Base-by-base conservation (phyloP, 2,113 vertebrate genomes). In the Amblyornis subalaris region DNA sequence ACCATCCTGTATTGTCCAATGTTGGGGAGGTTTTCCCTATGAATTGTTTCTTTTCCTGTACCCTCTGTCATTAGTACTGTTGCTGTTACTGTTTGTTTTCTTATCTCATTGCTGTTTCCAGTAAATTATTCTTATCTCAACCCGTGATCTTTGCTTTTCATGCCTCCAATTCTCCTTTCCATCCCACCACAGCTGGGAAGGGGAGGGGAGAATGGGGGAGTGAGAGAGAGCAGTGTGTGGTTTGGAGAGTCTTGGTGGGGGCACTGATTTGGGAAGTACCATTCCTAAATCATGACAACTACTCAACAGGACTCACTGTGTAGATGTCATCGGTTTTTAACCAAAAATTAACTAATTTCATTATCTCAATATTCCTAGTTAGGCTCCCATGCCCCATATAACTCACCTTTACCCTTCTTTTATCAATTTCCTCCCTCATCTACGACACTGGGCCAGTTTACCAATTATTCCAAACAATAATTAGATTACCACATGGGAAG, bases 401-500 rank as follows among this genome's bases (percentile, higher is more conserved):
- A 71, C 45, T 82, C 12, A 89, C 60, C 62, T 89, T 81, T 74
- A 88, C 28, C 53, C 65, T 90, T 89, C 54, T 89, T 61, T 53
- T 64, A 65, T 64, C 58, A 61, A n/a, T 88, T 70, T 66, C 28
- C 17, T 64, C 33, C 31, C 60, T 89, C 38, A 93, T 70, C 47
- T 79, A 58, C 12, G 36, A 81, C 54, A 94, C 28, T 74, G 45
- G 65, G 82, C 44, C 45, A 83, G 44, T 69, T 83, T 57, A 73
- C 45, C 40, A 91, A 75, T 81, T 91, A 94, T 88, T 93, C 64
- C 57, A 85, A 78, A 50, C 4, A 11, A 38, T 51, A 94, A 81
- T 79, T 95, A 78, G 51, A 92, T 90, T 94, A 89, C n/a, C 51
- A 66, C 29, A 71, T 67, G 36, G 67, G 44, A 93, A 94, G 47